Evolutionary conservation across 2,888 invertebrate genomes (phyloP).

Genomic region (Eurytoma californica): DNA sequence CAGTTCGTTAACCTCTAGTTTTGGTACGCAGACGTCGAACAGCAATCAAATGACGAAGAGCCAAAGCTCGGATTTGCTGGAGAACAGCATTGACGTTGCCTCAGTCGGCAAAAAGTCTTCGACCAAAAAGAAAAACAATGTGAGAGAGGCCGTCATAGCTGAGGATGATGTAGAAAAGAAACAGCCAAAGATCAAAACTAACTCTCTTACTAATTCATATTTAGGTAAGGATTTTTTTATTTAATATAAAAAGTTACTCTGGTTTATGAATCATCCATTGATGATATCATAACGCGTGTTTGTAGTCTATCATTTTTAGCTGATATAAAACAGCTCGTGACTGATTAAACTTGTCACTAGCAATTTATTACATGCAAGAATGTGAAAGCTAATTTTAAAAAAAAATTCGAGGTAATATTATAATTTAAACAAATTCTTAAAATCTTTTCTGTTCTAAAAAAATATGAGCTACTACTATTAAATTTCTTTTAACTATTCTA

Average conservation of each 20-base stretch:
- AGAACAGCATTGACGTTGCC: constrained; percentile 12
- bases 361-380: too few relatives aligned
- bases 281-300: too few relatives aligned
- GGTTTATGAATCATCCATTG: too few relatives aligned
- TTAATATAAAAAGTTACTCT: neutral
- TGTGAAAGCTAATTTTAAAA: too few relatives aligned
- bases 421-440: too few relatives aligned
- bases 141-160: constrained; percentile 74
- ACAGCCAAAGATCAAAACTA: constrained; percentile 61
- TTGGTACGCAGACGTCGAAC: neutral
- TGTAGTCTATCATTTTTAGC: too few relatives aligned
- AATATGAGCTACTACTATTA: too few relatives aligned
- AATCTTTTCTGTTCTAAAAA: too few relatives aligned
- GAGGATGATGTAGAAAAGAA: constrained; percentile 74
- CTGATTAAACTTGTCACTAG: too few relatives aligned
- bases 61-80: constrained; percentile 4
- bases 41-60: neutral
- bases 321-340: too few relatives aligned
- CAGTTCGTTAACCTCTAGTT: neutral
- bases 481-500: too few relatives aligned
- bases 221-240: constrained; percentile 57
- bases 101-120: neutral
- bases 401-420: too few relatives aligned
- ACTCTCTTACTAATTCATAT: constrained; percentile 63
- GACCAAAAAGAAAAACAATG: constrained; percentile 59